A percentile compares a stretch with the other conserved stretches of the same genome.
Evolutionary conservation across 2,888 invertebrate genomes (phyloP).

Genomic region (Augochlorella aurata): DNA sequence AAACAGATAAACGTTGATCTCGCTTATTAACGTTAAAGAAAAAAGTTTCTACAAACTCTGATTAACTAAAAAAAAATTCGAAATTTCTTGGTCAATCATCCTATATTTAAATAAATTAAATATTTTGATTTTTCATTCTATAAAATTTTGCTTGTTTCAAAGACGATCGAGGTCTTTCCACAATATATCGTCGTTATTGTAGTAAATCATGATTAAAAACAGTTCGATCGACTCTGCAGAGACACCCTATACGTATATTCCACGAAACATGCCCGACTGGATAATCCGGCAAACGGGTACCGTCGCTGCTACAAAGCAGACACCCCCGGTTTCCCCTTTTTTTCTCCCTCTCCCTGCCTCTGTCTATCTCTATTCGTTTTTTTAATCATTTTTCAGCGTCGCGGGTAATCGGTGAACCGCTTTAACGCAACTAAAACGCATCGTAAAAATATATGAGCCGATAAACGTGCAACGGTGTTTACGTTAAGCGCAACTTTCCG

Average conservation of each 20-base stretch:
- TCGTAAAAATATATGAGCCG: constrained; percentile 42
- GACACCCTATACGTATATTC: background rate
- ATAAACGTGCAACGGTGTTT: constrained; percentile 38
- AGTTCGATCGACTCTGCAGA: background rate
- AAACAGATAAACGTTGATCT: too few relatives aligned
- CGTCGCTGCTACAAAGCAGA: background rate
- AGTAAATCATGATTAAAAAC: background rate
- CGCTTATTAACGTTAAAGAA: too few relatives aligned
- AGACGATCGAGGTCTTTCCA: too few relatives aligned
- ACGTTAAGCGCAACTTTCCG: constrained; percentile 25
- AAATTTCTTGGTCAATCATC: too few relatives aligned
- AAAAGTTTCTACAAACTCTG: too few relatives aligned
- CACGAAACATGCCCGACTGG: background rate
- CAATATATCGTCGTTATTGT: too few relatives aligned
- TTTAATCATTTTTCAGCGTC: background rate
- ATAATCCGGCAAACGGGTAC: background rate
- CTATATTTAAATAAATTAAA: too few relatives aligned
- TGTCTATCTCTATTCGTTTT: background rate
- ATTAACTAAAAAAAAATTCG: too few relatives aligned
- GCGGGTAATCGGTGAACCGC: constrained; percentile 35
- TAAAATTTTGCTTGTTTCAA: too few relatives aligned
- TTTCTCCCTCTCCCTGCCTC: background rate
- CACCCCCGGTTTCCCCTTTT: background rate
- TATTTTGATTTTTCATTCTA: too few relatives aligned
- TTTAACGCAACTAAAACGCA: constrained; percentile 27